phyloP scores from a whole-genome alignment of 2,888 invertebrate genomes.

The Sesia bembeciformis region DNA sequence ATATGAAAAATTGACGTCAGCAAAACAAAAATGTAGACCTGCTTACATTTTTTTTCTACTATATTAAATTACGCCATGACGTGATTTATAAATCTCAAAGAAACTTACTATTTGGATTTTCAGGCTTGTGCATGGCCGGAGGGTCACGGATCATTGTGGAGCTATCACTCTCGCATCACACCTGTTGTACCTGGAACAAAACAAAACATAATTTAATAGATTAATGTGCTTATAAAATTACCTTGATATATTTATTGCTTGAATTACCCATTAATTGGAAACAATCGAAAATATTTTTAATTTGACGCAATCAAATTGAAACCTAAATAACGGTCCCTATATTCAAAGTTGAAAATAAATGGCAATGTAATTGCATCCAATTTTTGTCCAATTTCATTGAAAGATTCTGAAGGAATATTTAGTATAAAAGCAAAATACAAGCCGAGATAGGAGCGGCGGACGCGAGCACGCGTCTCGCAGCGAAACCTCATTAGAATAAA shows the following conservation, averaged over 20 bases:
- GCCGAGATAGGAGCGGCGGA: slow-evolving; percentile 20
- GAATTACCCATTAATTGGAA: too few species aligned
- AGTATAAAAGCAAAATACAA: neutral
- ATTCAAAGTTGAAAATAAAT: too few species aligned
- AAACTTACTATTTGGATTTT: slow-evolving; percentile 56
- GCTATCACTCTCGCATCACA: slow-evolving; percentile 63
- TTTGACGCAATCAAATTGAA: too few species aligned
- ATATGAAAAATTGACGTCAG: slow-evolving; percentile 71
- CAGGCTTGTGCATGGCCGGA: slow-evolving; percentile 72
- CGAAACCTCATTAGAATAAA: slow-evolving; percentile 73
- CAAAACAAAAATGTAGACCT: slow-evolving; percentile 48
- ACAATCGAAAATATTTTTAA: too few species aligned
- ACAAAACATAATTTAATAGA: neutral
- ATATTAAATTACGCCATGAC: neutral
- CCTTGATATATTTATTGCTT: too few species aligned
- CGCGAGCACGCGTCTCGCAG: slow-evolving; percentile 33
- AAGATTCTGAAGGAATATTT: too few species aligned
- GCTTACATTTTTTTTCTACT: slow-evolving; percentile 28
- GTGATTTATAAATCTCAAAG: neutral
- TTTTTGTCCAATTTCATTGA: too few species aligned
- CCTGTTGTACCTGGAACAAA: slow-evolving; percentile 46
- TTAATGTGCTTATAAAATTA: too few species aligned
- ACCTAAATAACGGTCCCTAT: too few species aligned
- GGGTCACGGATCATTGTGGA: slow-evolving; percentile 68
- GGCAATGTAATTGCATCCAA: too few species aligned